Evolutionary conservation across 30 jellyfish, hydroid and myxozoan species (phyloP), one percentile per base, ranked within the genome.

Genomic region (Aurelia sp.): DNA sequence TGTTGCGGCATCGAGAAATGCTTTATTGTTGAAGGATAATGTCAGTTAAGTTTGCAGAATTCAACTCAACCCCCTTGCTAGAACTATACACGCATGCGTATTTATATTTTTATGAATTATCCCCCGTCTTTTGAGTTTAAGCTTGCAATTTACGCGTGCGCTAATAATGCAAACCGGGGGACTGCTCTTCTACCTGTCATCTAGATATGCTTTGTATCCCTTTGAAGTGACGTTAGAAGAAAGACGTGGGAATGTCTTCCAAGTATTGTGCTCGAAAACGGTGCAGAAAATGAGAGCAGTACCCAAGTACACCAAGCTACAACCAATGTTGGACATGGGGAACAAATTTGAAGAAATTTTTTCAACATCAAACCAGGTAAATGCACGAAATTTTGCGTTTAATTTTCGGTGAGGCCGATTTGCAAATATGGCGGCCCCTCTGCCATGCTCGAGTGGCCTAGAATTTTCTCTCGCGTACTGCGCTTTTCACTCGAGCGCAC

Each of bases 231-330:
- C 90, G 90, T 82, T 58, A 67, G 81, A 66, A 74, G 85, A 70
- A 82, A 84, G 57, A 52, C 78, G 66, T 75, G 71, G 60, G 55
- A 60, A 74, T 69, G 91, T 71, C 79, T 59, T 69, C 91, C 62
- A 53, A 82, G 62, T 48, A 68, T 62, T 62, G 78, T 62, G 78
- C 73, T 82, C 40, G 70, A 59, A 82, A 68, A 66, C 81, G 91
- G 91, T 82, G 51, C 91, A 82, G 91, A 82, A 82, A 82, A 82
- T 82, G 91, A 74, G 91, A 52, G 51, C 73, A 71, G 61, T 50
- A 40, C 61, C 86, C 69, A 59, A 59, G 76, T 41, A 76, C 63
- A 37, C 19, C 76, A 47, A n/a, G 76, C 62, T 23, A 53, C 52
- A 33, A 22, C 31, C 66, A 66, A 64, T 6, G 50, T 19, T 37